Base-by-base conservation (phyloP, 2,888 invertebrate genomes). In the Scaptodrosophila latifasciaeformis region DNA sequence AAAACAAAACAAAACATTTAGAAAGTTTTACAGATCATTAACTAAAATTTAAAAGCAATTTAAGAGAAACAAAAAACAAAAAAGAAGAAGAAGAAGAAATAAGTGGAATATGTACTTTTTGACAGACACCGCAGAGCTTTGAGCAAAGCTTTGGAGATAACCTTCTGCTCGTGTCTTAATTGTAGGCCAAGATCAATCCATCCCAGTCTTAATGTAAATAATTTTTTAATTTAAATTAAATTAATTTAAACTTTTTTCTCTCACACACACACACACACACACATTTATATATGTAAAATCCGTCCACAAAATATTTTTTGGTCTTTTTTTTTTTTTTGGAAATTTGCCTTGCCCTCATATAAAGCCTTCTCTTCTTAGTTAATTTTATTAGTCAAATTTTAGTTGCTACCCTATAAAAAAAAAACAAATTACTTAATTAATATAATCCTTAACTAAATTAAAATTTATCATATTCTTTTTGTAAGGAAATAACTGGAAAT, bases 351-450 rank as follows among this genome's bases (percentile, higher is more conserved):
- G 30, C 50, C 9, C 27, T 13, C 30, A 18, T 30, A 43, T 42
- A 44, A 18, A 10, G 24, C n/a, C 13, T 10, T 6, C 15, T 44
- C 29, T 42, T 19, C 13, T 19, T 72, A 72, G 72, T 72, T 72
- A 79, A 79, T 76, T 71, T 72, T 68, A 69, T 76, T 72, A 72
- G 72, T 56, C 17, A 7, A 72, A 72, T 72, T 71, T 72, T 55
- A 53, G 62, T 76, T 71, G 61, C 66, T 27, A 55, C 54, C 47
- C 49, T 55, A 54, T 47, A 45, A n/a, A 30, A 35, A 35, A 13
- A 35, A 31, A 18, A 31, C 0, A 1, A 31, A 17, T n/a, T n/a
- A n/a, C n/a, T n/a, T n/a, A 40, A 43, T 34, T 53, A 62, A 51
- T 37, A 54, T 54, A 49, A 17, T 21, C 30, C 49, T 42, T 42